These are phyloP conservation scores for Labia minor DNA, from an alignment of 2,888 invertebrate species.

Conservation along the genomic window DNA sequence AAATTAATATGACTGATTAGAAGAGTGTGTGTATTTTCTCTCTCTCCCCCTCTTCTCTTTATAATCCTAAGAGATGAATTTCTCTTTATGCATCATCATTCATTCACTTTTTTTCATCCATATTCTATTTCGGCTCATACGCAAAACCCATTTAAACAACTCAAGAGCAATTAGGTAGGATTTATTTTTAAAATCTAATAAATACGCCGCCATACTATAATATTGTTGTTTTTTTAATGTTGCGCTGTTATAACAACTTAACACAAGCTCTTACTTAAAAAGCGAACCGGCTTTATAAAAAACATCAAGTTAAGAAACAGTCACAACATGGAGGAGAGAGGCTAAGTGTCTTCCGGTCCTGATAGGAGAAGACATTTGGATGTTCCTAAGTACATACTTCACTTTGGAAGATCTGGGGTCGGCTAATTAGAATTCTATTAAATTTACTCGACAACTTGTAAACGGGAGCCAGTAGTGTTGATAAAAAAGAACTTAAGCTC, in stretches of 20 bases:
- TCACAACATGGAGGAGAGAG: background rate
- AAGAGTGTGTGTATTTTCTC: too few relatives aligned
- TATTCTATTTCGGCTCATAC: background rate
- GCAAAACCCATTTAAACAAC: background rate
- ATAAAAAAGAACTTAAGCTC: too few relatives aligned
- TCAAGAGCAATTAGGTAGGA: background rate
- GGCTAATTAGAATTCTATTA: background rate
- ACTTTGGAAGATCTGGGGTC: background rate
- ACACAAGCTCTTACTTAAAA: background rate
- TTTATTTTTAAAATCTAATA: constrained; percentile 6
- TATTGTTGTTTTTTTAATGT: background rate
- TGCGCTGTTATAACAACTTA: constrained; percentile 2
- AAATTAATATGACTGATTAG: too few relatives aligned
- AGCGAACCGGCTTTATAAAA: background rate
- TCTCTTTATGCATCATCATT: background rate
- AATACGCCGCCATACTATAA: background rate
- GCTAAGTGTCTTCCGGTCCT: background rate
- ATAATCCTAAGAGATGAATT: too few relatives aligned
- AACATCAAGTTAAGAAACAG: background rate
- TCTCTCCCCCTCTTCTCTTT: too few relatives aligned
- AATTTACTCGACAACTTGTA: constrained; percentile 1
- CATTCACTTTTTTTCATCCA: background rate
- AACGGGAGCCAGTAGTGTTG: background rate
- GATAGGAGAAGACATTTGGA: background rate
- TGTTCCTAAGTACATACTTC: constrained; percentile 1